Evolutionary conservation across 2,797 vertebrate genomes (phyloP).

Genomic region (Tokudaia tokunoshimensis): DNA sequence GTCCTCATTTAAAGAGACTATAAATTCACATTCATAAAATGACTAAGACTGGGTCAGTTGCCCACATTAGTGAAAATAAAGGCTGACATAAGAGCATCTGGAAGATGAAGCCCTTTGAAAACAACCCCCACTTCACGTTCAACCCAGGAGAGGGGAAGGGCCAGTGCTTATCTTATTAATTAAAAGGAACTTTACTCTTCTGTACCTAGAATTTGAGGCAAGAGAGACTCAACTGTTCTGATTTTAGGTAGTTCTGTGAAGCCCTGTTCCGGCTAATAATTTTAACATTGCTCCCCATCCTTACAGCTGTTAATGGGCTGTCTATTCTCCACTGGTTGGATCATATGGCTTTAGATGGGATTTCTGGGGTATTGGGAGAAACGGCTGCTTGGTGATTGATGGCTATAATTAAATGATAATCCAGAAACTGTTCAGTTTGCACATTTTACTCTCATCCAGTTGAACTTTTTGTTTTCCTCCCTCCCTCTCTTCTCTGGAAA

Average conservation of each 20-base stretch:
- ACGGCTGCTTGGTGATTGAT: slow-evolving; percentile 60
- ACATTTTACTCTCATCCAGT: slow-evolving; percentile 58
- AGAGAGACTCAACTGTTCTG: neutral
- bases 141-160: neutral
- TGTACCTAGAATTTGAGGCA: neutral
- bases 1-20: slow-evolving; percentile 23
- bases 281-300: neutral
- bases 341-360: neutral
- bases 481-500: slow-evolving; percentile 46
- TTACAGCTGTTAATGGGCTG: neutral
- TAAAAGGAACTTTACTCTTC: slow-evolving; percentile 24
- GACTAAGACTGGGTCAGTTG: slow-evolving; percentile 30
- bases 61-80: slow-evolving; percentile 7
- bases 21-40: slow-evolving; percentile 19
- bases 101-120: slow-evolving; percentile 49
- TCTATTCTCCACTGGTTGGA: slow-evolving; percentile 30
- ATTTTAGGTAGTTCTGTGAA: neutral
- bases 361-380: slow-evolving; percentile 11
- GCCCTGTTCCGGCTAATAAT: neutral
- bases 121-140: neutral
- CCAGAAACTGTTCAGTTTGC: slow-evolving; percentile 63
- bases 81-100: slow-evolving; percentile 34
- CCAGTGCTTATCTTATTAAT: neutral
- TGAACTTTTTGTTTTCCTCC: neutral
- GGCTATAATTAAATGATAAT: slow-evolving; percentile 68